Base-by-base conservation (phyloP, 2,113 vertebrate genomes). In the Theropithecus gelada region DNA sequence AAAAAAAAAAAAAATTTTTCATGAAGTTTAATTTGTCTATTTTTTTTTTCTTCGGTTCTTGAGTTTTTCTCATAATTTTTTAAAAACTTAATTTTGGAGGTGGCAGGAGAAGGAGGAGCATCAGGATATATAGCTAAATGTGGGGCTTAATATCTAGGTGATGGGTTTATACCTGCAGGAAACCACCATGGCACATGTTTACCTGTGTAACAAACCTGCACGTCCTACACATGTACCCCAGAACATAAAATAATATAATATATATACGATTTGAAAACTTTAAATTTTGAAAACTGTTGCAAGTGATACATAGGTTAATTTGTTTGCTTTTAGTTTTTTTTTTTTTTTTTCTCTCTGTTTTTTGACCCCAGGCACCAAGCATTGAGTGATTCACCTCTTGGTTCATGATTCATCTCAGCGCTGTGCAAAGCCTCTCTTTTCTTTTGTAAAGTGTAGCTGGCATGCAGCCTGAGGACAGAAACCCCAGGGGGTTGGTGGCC, bases 261-360 rank as follows among this genome's bases (percentile, higher is more conserved):
- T 64, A 30, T 64, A 30, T 64, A 64, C 2, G 30, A 64, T 64
- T 64, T 64, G 61, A 30, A 64, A 64, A 6, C 61, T 64, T 64
- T 64, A 64, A 35, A 45, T 55, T 91, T 96, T 90, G 61, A 70
- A 73, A 95, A 90, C 38, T 84, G 32, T 50, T n/a, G 17, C 35
- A 78, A 48, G 6, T 38, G 17, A 80, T 48, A 18, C 6, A 52
- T 52, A 11, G 82, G 50, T 83, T n/a, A 57, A 76, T 59, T 55
- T 83, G 5, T 90, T 84, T 59, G n/a, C 50, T 40, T 43, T 81
- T 90, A 48, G 57, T 83, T 57, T n/a, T 6, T 18, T 32, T 38
- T 8, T 17, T 10, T 27, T 59, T 22, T 14, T 3, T 5, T 3
- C 10, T 3, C 55, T 81, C 38, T n/a, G n/a, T 17, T 89, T 52